Evolutionary conservation across 2,888 invertebrate genomes (phyloP).

Genomic region (Diloba caeruleocephala): DNA sequence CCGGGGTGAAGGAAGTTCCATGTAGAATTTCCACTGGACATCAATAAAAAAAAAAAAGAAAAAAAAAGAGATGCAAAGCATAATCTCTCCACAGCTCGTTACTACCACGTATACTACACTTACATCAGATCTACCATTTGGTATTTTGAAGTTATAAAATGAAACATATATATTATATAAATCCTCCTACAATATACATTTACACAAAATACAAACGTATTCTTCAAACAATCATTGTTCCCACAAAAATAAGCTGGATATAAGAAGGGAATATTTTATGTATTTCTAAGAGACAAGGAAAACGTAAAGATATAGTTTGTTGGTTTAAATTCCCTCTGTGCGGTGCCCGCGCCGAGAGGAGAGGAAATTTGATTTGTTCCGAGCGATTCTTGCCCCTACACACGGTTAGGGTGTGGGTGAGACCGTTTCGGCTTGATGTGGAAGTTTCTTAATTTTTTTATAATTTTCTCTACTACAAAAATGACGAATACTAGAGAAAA

Average conservation of each 20-base stretch:
- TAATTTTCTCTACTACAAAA: too few species aligned
- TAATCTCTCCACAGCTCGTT: too few species aligned
- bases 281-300: slow-evolving; percentile 36
- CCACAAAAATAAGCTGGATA: slow-evolving; percentile 31
- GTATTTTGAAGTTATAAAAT: too few species aligned
- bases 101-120: too few species aligned
- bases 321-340: slow-evolving; percentile 59
- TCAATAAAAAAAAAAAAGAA: too few species aligned
- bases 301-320: slow-evolving; percentile 55
- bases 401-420: background rate
- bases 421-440: slow-evolving; percentile 5
- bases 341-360: slow-evolving; percentile 40
- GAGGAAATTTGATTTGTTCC: slow-evolving; percentile 72
- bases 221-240: slow-evolving; percentile 32
- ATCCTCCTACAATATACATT: background rate
- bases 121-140: too few species aligned
- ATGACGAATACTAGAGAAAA: too few species aligned
- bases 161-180: background rate
- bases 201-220: background rate
- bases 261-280: slow-evolving; percentile 27
- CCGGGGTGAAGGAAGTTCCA: too few species aligned
- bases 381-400: slow-evolving; percentile 33
- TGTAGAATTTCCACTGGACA: too few species aligned
- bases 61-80: too few species aligned
- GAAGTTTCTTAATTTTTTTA: slow-evolving; percentile 4